Evolutionary conservation across 1,140 invertebrate genomes (phyloP).

Genomic region (Rhynchophorus ferrugineus): DNA sequence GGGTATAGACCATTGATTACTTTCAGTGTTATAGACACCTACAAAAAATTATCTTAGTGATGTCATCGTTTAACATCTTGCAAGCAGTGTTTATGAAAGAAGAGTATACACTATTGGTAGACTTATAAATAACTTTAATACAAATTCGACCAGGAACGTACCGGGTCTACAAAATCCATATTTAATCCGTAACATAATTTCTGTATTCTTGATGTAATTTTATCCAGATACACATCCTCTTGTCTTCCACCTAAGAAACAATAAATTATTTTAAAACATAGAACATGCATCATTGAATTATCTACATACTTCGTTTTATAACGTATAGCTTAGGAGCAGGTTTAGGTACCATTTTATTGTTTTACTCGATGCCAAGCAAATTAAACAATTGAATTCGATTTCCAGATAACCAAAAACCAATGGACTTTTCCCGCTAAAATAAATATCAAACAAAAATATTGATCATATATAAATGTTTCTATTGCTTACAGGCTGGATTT

Average conservation of each 20-base stretch:
- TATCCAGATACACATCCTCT: slow-evolving; percentile 93
- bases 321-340: slow-evolving; percentile 44
- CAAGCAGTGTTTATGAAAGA: too few species aligned
- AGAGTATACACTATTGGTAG: slow-evolving; percentile 6
- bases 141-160: slow-evolving; percentile 47
- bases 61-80: too few species aligned
- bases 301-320: slow-evolving; percentile 44
- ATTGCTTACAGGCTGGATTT: too few species aligned
- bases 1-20: slow-evolving; percentile 91
- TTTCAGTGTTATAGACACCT: slow-evolving; percentile 63
- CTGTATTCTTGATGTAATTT: slow-evolving; percentile 92
- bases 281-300: slow-evolving; percentile 1
- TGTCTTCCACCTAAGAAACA: slow-evolving; percentile 67
- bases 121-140: neutral
- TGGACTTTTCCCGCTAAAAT: too few species aligned
- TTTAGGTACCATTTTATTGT: slow-evolving; percentile 30
- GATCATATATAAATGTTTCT: too few species aligned
- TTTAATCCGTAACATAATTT: slow-evolving; percentile 95
- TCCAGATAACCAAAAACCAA: too few species aligned
- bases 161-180: slow-evolving; percentile 93
- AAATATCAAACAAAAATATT: too few species aligned
- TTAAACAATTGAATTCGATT: too few species aligned
- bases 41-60: too few species aligned
- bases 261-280: neutral
- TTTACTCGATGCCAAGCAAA: too few species aligned